These are phyloP conservation scores for Xenopus laevis DNA, from an alignment of 2,113 vertebrate species.

Conservation along the genomic window DNA sequence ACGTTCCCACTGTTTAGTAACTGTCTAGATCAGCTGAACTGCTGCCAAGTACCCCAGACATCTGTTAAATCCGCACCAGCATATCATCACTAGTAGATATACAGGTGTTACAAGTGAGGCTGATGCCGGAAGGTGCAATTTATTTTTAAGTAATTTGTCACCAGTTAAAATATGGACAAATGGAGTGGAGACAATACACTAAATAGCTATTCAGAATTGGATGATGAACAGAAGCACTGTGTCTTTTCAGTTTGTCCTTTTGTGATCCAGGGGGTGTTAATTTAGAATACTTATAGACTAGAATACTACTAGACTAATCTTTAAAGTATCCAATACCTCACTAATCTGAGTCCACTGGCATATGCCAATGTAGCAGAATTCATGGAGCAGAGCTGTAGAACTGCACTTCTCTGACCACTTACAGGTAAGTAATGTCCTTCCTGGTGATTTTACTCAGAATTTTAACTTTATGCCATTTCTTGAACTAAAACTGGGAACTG, in stretches of 20 bases:
- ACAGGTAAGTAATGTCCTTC: background rate
- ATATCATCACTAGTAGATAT: slow-evolving; percentile 38
- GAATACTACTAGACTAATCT: background rate
- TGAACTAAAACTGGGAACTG: no score
- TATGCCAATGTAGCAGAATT: no score
- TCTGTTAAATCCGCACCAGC: slow-evolving; percentile 34
- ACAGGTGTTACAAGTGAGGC: slow-evolving; percentile 25
- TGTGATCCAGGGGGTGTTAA: background rate
- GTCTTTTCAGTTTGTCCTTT: background rate
- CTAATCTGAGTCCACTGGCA: no score
- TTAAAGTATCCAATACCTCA: no score
- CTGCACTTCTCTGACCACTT: no score
- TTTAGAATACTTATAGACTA: slow-evolving; percentile 20
- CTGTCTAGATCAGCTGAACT: slow-evolving; percentile 16
- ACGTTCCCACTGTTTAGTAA: slow-evolving; percentile 14
- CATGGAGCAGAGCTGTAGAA: no score
- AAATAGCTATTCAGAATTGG: slow-evolving; percentile 20
- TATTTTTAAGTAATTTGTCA: slow-evolving; percentile 37
- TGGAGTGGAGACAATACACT: slow-evolving; percentile 34
- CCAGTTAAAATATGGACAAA: slow-evolving; percentile 24
- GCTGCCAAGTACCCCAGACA: slow-evolving; percentile 33
- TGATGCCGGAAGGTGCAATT: slow-evolving; percentile 34
- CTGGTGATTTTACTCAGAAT: no score
- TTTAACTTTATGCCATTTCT: background rate
- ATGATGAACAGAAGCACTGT: slow-evolving; percentile 16